Conservation (phyloP, 2,888 invertebrate genomes). For the Philonicus albiceps region DNA sequence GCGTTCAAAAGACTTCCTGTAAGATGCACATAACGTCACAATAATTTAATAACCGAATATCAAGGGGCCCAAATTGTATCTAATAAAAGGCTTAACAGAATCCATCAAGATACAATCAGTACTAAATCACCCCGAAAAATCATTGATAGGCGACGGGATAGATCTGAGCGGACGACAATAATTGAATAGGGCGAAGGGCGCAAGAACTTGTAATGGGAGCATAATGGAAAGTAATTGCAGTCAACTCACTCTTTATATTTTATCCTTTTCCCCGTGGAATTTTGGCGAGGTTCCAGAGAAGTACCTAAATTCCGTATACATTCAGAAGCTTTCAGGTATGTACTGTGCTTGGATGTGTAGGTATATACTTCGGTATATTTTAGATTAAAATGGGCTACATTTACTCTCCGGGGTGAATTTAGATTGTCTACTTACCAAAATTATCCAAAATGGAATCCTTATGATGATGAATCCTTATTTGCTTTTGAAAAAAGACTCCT, state of each 20-base stretch:
- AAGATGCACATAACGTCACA: not conserved
- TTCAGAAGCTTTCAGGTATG: not conserved
- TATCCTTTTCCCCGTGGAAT: not conserved
- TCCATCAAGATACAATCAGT: conserved; percentile 39
- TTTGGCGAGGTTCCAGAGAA: not conserved
- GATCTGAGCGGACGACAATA: conserved; percentile 16
- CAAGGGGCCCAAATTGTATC: conserved; percentile 17
- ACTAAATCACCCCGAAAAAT: conserved; percentile 31
- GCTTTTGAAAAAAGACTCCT: not conserved
- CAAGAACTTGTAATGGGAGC: conserved; percentile 27
- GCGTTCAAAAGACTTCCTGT: not conserved
- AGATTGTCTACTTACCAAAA: not conserved
- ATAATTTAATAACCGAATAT: conserved; percentile 21
- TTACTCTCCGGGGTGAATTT: too few relatives aligned
- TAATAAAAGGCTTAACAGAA: conserved; percentile 40
- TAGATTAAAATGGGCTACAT: not conserved
- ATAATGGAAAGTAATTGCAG: conserved; percentile 39
- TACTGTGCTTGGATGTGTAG: not conserved
- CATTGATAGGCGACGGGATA: not conserved
- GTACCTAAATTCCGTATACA: not conserved
- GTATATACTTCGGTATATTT: not conserved
- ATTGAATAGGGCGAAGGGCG: not conserved
- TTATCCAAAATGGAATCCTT: not conserved
- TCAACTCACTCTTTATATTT: not conserved
- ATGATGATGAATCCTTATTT: not conserved